Conservation (phyloP, 2,113 vertebrate genomes). For the Pipra filicauda region DNA sequence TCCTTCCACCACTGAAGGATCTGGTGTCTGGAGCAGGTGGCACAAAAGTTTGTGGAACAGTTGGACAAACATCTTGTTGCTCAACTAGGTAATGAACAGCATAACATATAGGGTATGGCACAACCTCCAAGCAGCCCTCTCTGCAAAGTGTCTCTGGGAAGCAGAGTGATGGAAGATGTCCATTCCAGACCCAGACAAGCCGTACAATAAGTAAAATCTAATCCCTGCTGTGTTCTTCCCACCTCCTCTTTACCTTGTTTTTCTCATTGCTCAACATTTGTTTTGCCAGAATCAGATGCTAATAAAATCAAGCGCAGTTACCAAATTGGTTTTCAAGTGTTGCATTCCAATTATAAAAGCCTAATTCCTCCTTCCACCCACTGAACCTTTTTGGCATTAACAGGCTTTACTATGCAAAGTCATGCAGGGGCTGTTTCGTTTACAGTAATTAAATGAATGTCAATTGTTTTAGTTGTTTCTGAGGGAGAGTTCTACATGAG, state of each 20-base stretch:
- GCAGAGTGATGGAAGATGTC: neutral
- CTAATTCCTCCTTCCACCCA: constrained; percentile 49
- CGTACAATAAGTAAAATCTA: neutral
- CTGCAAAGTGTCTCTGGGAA: neutral
- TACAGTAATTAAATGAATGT: constrained; percentile 86
- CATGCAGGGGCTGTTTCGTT: constrained; percentile 72
- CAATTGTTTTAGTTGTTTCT: constrained; percentile 73
- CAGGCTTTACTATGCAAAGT: constrained; percentile 69
- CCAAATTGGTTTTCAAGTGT: constrained; percentile 56
- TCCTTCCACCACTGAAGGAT: neutral
- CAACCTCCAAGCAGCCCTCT: constrained; percentile 3
- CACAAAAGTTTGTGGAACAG: neutral
- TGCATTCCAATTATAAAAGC: constrained; percentile 56
- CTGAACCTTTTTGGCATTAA: constrained; percentile 59
- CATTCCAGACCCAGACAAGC: neutral
- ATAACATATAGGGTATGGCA: neutral
- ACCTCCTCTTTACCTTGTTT: constrained; percentile 45
- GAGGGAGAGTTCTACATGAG: constrained; percentile 76
- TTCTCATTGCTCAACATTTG: constrained; percentile 45
- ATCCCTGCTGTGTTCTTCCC: constrained; percentile 2
- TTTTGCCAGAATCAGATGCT: constrained; percentile 68
- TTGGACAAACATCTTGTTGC: neutral
- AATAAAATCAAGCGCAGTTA: constrained; percentile 47
- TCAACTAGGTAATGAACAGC: neutral
- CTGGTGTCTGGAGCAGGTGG: neutral